Conservation (phyloP, 2,113 vertebrate species). For the Oriolus oriolus region DNA sequence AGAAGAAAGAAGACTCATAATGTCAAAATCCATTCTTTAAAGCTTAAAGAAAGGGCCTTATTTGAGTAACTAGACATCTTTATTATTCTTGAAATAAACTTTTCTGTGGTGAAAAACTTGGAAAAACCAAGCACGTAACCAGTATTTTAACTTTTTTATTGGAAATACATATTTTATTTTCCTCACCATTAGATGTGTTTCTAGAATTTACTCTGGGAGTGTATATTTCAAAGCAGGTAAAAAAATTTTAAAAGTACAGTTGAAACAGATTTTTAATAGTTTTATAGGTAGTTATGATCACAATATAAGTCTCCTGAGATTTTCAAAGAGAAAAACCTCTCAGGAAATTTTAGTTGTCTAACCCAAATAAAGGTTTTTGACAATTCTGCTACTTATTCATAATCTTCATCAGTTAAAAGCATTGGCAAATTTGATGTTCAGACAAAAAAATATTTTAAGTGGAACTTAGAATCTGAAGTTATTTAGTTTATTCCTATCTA, state of each 20-base stretch:
- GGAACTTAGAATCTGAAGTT: not conserved
- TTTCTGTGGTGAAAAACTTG: not conserved
- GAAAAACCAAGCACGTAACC: not conserved
- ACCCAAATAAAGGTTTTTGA: not conserved
- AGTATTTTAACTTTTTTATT: not conserved
- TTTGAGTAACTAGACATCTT: not conserved
- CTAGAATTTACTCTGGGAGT: not conserved
- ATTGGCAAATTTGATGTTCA: not conserved
- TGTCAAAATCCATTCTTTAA: not conserved
- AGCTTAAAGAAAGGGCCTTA: not conserved
- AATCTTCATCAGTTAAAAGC: not conserved
- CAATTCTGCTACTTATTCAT: not conserved
- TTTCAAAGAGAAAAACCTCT: not conserved
- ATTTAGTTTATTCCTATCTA: not conserved
- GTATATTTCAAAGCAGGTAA: not conserved
- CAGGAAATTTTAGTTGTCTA: not conserved
- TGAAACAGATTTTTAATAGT: not conserved
- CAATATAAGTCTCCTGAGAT: not conserved
- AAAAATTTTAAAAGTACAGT: not conserved
- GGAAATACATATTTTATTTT: not conserved
- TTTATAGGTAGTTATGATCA: not conserved
- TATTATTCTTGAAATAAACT: not conserved
- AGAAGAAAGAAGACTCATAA: not conserved
- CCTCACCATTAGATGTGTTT: not conserved
- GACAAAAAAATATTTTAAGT: not conserved